These are phyloP conservation scores for Phalacrocorax aristotelis DNA, from an alignment of 2,113 vertebrate genomes.

Conservation along the genomic window DNA sequence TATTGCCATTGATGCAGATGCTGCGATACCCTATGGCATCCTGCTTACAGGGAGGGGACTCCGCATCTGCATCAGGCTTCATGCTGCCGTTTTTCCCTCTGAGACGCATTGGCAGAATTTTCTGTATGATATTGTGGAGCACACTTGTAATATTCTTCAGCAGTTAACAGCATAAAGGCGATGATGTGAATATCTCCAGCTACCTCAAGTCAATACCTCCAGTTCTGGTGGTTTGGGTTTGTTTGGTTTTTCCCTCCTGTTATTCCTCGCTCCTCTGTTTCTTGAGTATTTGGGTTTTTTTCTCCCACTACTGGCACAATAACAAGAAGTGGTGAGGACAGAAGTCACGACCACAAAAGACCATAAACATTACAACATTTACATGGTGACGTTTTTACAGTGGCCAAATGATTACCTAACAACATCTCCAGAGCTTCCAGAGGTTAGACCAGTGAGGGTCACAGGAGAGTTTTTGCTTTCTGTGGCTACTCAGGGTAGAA, in stretches of 20 bases:
- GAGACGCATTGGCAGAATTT: neutral
- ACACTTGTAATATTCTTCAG: neutral
- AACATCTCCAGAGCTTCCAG: neutral
- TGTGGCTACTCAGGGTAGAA: neutral
- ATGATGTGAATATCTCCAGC: neutral
- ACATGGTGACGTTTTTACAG: neutral
- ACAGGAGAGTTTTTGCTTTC: neutral
- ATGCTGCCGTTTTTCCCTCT: neutral
- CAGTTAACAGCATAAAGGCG: neutral
- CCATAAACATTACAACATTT: neutral
- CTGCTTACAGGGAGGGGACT: neutral
- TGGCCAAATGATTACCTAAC: neutral
- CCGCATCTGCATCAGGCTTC: neutral
- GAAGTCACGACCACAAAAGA: neutral
- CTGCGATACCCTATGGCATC: neutral
- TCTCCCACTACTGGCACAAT: neutral
- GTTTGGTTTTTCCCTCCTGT: neutral
- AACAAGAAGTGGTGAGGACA: neutral
- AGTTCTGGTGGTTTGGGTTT: neutral
- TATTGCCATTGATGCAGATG: neutral
- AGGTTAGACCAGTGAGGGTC: neutral
- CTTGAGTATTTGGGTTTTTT: rapidly evolving
- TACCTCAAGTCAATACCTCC: neutral
- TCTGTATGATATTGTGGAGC: neutral
- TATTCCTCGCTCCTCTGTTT: neutral